Percentiles rank a stretch among this genome's conserved stretches.
Conservation (phyloP, 2,888 invertebrate species). For the Caenorhabditis macrosperma region DNA sequence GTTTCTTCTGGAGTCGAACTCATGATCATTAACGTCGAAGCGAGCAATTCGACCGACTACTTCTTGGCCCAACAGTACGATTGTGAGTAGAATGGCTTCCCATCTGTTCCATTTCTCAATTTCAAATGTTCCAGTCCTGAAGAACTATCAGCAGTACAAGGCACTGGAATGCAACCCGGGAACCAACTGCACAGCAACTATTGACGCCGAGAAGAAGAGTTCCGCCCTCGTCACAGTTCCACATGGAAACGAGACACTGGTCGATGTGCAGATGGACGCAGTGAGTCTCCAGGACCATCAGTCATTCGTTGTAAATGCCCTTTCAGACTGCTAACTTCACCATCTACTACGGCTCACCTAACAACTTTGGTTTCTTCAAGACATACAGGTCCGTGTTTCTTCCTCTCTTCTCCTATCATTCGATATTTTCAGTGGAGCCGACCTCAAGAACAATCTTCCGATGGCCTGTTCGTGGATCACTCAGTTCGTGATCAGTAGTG, state of each 20-base stretch:
- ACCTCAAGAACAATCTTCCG: background rate
- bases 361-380: background rate
- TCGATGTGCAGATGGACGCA: background rate
- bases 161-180: background rate
- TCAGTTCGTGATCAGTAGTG: constrained; percentile 19
- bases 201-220: background rate
- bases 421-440: background rate
- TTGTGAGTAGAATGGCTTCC: too few species aligned
- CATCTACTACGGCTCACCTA: background rate
- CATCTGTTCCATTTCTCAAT: too few species aligned
- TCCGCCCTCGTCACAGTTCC: background rate
- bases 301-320: background rate
- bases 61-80: background rate
- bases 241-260: background rate
- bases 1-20: background rate
- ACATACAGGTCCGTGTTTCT: background rate
- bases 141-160: background rate
- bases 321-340: background rate
- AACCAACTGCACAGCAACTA: background rate
- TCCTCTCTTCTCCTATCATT: background rate
- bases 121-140: background rate
- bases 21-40: background rate
- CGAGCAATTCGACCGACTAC: background rate
- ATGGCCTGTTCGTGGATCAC: background rate
- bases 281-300: background rate